Base-by-base conservation (phyloP, 1,140 invertebrate genomes). In the Helicoverpa zea region DNA sequence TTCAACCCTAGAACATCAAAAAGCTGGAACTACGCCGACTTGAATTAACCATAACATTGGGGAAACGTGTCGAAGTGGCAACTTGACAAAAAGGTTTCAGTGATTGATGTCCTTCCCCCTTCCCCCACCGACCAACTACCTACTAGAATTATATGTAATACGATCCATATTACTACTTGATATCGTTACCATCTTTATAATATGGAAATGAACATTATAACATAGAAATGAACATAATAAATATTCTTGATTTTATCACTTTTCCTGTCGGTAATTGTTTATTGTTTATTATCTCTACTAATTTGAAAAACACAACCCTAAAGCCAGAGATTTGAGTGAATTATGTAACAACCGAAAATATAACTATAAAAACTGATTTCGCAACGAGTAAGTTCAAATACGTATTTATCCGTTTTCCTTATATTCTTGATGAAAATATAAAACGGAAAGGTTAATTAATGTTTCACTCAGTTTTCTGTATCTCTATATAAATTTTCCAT, bases 31-130 rank as follows among this genome's bases (percentile, higher is more conserved):
- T 75, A 64, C 54, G 58, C 59, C 56, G 49, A 49, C 70, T 84
- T 87, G 83, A 83, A 85, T 85, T 82, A 87, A 83, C 85, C 81
- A 87, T 87, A 83, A 83, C 84, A 83, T 82, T 74, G 74, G 58
- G 63, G 81, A 84, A 82, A 84, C 81, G 82, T 84, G 83, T 86
- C 87, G 81, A 86, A 85, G 82, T 88, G 81, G 82, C 82, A 79
- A 81, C 70, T 83, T 83, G 86, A 85, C 84, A 87, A 87, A 87
- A 87, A 84, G 82, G 82, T 82, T 35, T n/a, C 58, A 54, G 81
- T 85, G 87, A 86, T 86, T 88, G 87, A 88, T 86, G 85, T 81
- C 49, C 66, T 72, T 68, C 80, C 80, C 80, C 56, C 70, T 30
- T 73, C 66, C 75, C 58, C 61, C 61, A 7, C 56, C 51, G 43